A percentile compares a stretch with the other conserved stretches of the same genome.
phyloP scores from a whole-genome alignment of 1,140 invertebrate species.

The Scaptomyza pallida region DNA sequence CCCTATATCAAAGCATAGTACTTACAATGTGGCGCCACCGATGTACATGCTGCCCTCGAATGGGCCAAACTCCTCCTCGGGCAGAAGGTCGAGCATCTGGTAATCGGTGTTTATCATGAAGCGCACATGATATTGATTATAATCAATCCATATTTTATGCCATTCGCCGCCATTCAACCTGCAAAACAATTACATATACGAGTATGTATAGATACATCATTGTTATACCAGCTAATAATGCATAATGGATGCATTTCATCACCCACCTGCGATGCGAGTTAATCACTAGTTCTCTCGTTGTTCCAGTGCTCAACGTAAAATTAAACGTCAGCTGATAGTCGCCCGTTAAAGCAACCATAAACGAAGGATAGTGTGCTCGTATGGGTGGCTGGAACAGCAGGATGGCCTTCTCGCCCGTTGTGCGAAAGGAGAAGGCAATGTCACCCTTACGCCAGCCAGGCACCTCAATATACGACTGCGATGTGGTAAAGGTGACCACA shows the following conservation, averaged over 20 bases:
- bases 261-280: conserved; percentile 87
- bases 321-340: conserved; percentile 95
- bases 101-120: conserved; percentile 96
- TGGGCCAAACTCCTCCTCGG: conserved; percentile 94
- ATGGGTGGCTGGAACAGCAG: conserved; percentile 95
- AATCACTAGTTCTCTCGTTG: conserved; percentile 90
- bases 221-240: background rate
- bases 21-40: conserved; percentile 94
- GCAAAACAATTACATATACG: conserved; percentile 8
- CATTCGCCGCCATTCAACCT: conserved; percentile 95
- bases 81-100: conserved; percentile 92
- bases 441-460: conserved; percentile 96
- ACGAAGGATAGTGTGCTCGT: conserved; percentile 93
- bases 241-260: background rate
- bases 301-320: conserved; percentile 93
- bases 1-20: conserved; percentile 38
- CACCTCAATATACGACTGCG: conserved; percentile 95
- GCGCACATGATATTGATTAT: conserved; percentile 96
- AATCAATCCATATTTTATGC: conserved; percentile 98
- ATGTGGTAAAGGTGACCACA: conserved; percentile 96
- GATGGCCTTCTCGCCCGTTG: conserved; percentile 94
- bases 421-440: conserved; percentile 96
- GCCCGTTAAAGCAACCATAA: conserved; percentile 94
- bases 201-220: conserved; percentile 7
- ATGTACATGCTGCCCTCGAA: conserved; percentile 97